A percentile compares a stretch with the other conserved stretches of the same genome.
These are phyloP conservation scores for Trissonchulus sp. DNA, from an alignment of 2,888 invertebrate species.

Conservation along the genomic window DNA sequence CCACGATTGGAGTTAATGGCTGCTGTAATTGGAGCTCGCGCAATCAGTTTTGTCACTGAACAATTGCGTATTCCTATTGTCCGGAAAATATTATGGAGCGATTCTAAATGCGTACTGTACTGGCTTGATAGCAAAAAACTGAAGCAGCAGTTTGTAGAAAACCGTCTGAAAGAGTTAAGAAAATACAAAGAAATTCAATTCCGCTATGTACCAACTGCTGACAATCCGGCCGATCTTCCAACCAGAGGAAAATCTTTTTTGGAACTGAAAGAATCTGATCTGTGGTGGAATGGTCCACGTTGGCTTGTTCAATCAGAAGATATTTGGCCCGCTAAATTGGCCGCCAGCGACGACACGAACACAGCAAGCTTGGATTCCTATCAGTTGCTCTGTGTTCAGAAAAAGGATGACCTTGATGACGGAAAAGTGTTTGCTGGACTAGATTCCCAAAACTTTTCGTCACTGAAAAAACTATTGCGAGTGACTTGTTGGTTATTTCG, in stretches of 20 bases:
- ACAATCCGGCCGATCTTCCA: slow-evolving; percentile 46
- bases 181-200: slow-evolving; percentile 33
- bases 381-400: not conserved
- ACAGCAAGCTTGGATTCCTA: not conserved
- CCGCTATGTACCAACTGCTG: slow-evolving; percentile 39
- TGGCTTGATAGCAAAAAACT: slow-evolving; percentile 35
- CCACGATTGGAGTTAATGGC: slow-evolving; percentile 35
- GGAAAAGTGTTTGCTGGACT: slow-evolving; percentile 34
- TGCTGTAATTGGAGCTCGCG: slow-evolving; percentile 26
- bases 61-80: slow-evolving; percentile 36
- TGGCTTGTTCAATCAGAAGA: slow-evolving; percentile 33
- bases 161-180: slow-evolving; percentile 41
- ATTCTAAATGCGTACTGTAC: slow-evolving; percentile 36
- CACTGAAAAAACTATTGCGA: slow-evolving; percentile 14
- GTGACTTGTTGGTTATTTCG: not conserved
- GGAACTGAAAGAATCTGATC: slow-evolving; percentile 27
- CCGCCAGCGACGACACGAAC: not conserved
- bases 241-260: slow-evolving; percentile 36
- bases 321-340: slow-evolving; percentile 2
- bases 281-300: slow-evolving; percentile 43
- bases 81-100: slow-evolving; percentile 35
- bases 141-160: slow-evolving; percentile 37
- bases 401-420: not conserved
- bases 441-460: not conserved
- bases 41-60: slow-evolving; percentile 29